phyloP scores from a whole-genome alignment of 2,113 vertebrate genomes.

The Chinchilla lanigera region DNA sequence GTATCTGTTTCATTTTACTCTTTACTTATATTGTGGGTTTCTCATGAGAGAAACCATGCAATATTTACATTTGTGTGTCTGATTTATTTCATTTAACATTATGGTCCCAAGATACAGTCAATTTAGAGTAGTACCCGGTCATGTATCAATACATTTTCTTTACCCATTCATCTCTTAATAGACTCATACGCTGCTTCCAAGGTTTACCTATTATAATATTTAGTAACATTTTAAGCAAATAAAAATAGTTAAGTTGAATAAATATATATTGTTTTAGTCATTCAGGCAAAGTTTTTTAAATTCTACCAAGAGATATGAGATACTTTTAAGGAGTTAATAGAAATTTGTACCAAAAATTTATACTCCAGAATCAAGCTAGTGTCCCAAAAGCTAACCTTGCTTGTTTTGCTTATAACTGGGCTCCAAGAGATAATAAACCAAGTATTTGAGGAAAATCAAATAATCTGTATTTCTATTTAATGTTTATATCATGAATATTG shows the following conservation, averaged over 20 bases:
- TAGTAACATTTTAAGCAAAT: constrained; percentile 54
- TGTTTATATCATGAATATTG: not conserved
- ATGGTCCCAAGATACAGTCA: not conserved
- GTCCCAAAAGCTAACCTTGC: not conserved
- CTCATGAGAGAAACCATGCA: not conserved
- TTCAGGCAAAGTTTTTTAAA: not conserved
- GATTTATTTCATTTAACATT: not conserved
- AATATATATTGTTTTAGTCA: constrained; percentile 13
- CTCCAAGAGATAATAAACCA: constrained; percentile 7
- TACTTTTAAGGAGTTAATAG: not conserved
- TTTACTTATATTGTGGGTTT: not conserved
- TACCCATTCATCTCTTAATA: not conserved
- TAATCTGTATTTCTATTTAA: constrained; percentile 18
- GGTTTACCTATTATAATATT: not conserved
- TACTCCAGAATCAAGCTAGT: constrained; percentile 26
- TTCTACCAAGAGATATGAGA: not conserved
- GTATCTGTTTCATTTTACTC: not conserved
- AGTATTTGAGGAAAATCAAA: constrained; percentile 21
- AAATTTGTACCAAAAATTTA: not conserved
- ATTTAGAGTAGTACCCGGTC: not conserved
- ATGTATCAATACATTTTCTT: not conserved
- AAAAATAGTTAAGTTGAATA: constrained; percentile 32
- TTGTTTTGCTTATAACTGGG: constrained; percentile 34
- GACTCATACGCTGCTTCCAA: not conserved
- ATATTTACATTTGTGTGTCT: not conserved